Base-by-base conservation (phyloP, 2,888 invertebrate species). In the Lysandra bellargus region DNA sequence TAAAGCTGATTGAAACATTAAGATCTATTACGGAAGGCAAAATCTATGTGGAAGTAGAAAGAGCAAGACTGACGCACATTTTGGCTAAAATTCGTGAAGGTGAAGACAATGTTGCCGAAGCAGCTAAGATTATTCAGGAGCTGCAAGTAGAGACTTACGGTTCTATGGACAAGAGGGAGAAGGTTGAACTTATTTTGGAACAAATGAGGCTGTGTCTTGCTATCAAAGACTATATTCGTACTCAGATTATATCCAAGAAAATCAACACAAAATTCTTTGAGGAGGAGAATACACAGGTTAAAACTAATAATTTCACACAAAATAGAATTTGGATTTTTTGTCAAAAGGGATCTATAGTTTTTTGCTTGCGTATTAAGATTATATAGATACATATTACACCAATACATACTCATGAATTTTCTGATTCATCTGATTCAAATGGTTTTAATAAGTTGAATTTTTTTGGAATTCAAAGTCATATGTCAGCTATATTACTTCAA, bases 41-140 rank as follows among this genome's bases (percentile, higher is more conserved):
- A 96, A 99, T 99, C 83, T 99, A 99, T 90, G 99, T 99, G n/a
- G 99, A 99, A 95, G 99, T 99, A 9, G 99, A 99, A 91, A 95
- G 99, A 85, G 99, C 99, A 4, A 96, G 99, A 79, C 94, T 99
- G 6, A 99, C 99, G 0, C 98, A 99, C 86, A 98, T 97, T 84
- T 91, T 99, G 81, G 98, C 98, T 0, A 96, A 97, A 87, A 97
- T 98, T 79, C 97, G 98, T 82, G 97, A 99, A 86, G 96, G 96
- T 1, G 98, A 98, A 87, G 97, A 97, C 23, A 96, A 98, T 89
- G 95, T 98, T 1, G 95, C 97, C 6, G 98, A 98, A 85, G 99
- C 99, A 23, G 98, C 99, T 0, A 96, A 97, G 83, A 98, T 99
- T 79, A 97, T 99, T 89, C 98, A 99, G 88, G 99, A 99, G 88